Conservation (phyloP, 2,113 vertebrate genomes). For the Myodes glareolus region DNA sequence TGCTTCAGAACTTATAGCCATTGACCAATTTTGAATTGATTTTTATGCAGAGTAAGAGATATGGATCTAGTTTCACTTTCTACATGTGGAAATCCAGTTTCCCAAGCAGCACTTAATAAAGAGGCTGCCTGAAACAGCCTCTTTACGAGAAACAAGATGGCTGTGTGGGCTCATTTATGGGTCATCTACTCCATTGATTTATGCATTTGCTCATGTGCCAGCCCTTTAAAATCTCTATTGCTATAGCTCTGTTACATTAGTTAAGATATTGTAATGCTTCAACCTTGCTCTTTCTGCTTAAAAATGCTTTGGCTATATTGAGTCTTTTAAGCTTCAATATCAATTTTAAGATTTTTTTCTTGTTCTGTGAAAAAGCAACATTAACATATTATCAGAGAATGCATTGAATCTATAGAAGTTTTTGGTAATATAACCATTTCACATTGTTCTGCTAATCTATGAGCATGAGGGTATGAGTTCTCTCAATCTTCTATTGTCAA, state of each 20-base stretch:
- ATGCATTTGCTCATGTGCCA: too few species aligned
- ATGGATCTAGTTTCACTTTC: too few species aligned
- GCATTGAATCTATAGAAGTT: neutral
- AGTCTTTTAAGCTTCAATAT: neutral
- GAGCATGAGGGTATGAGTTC: neutral
- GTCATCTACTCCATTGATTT: too few species aligned
- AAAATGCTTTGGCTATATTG: neutral
- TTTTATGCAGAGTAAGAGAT: neutral
- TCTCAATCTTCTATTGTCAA: neutral
- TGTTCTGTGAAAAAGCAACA: neutral
- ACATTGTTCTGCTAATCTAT: neutral
- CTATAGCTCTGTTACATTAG: too few species aligned
- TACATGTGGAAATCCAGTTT: too few species aligned
- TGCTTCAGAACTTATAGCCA: neutral
- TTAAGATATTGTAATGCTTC: neutral
- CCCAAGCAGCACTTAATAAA: neutral
- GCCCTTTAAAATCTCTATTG: too few species aligned
- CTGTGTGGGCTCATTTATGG: neutral
- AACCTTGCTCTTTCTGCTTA: neutral
- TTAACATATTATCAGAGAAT: neutral
- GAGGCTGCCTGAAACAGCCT: neutral
- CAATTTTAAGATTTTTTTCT: neutral
- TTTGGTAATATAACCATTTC: neutral
- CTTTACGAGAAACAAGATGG: neutral
- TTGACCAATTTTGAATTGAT: neutral